phyloP scores from a whole-genome alignment of 2,113 vertebrate species.

The Anoplopoma fimbria region DNA sequence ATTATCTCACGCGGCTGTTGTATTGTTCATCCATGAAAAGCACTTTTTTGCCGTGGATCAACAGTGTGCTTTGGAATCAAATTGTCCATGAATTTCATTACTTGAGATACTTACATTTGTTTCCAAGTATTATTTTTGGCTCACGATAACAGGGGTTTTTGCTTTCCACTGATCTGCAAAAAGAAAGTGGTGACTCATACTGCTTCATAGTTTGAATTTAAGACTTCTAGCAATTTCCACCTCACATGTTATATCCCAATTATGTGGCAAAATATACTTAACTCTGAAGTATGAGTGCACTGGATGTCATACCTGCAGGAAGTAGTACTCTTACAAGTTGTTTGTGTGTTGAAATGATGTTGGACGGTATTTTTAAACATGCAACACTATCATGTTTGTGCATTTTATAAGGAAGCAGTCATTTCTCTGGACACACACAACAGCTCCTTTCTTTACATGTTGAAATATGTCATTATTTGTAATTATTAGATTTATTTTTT shows the following conservation, averaged over 20 bases:
- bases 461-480: slow-evolving; percentile 11
- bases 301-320: slow-evolving; percentile 5
- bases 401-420: background rate
- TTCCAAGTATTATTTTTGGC: slow-evolving; percentile 53
- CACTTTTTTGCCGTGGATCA: slow-evolving; percentile 47
- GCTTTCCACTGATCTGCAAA: slow-evolving; percentile 20
- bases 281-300: background rate
- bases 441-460: slow-evolving; percentile 13
- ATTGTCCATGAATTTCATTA: slow-evolving; percentile 55
- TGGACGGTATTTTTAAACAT: background rate
- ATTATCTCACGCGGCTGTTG: slow-evolving; percentile 53
- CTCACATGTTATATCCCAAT: background rate
- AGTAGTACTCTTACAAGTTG: background rate
- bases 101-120: slow-evolving; percentile 23
- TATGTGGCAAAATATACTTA: background rate
- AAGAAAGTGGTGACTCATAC: slow-evolving; percentile 22
- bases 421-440: slow-evolving; percentile 5
- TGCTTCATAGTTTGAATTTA: slow-evolving; percentile 10
- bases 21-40: slow-evolving; percentile 57
- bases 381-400: background rate
- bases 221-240: slow-evolving; percentile 12
- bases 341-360: background rate
- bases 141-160: slow-evolving; percentile 8
- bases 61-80: slow-evolving; percentile 50
- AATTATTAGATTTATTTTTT: background rate